Conservation (phyloP, 2,888 invertebrate genomes). For the Lycophotia porphyrea region DNA sequence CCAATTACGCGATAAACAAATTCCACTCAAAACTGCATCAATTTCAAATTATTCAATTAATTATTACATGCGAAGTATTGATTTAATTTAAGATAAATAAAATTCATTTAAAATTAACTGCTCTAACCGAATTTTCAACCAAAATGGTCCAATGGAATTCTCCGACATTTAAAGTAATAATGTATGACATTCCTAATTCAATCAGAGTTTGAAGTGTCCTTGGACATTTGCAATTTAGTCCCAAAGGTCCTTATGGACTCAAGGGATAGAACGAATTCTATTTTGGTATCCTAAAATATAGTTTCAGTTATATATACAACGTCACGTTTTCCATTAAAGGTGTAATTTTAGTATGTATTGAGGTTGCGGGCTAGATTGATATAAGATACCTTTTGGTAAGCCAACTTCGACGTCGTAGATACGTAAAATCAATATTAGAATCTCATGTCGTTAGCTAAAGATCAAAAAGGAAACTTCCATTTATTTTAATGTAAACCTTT, state of each 20-base stretch:
- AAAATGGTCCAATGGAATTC: not conserved
- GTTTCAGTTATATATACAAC: slow-evolving; percentile 18
- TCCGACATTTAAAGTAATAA: slow-evolving; percentile 3
- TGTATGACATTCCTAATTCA: slow-evolving; percentile 29
- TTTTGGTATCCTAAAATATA: slow-evolving; percentile 32
- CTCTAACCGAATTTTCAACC: not conserved
- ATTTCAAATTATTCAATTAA: slow-evolving; percentile 37
- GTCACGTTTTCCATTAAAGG: slow-evolving; percentile 39
- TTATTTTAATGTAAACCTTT: not conserved
- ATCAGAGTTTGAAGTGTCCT: slow-evolving; percentile 46
- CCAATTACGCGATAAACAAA: slow-evolving; percentile 25
- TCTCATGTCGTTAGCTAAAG: slow-evolving; percentile 1
- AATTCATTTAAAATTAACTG: slow-evolving; percentile 6
- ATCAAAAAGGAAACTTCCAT: not conserved
- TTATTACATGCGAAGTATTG: slow-evolving; percentile 9
- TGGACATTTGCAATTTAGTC: slow-evolving; percentile 16
- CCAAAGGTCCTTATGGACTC: slow-evolving; percentile 24
- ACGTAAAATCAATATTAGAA: not conserved
- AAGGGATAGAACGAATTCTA: slow-evolving; percentile 29
- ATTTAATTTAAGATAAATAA: slow-evolving; percentile 49
- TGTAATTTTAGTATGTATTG: slow-evolving; percentile 25
- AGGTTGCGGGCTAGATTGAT: slow-evolving; percentile 24
- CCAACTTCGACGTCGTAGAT: not conserved
- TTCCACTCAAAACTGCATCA: slow-evolving; percentile 21
- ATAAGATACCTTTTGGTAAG: slow-evolving; percentile 11